Percentiles rank a stretch among this genome's conserved stretches.
phyloP scores from a whole-genome alignment of 1,140 invertebrate species.

The Hycleus phaleratus region DNA sequence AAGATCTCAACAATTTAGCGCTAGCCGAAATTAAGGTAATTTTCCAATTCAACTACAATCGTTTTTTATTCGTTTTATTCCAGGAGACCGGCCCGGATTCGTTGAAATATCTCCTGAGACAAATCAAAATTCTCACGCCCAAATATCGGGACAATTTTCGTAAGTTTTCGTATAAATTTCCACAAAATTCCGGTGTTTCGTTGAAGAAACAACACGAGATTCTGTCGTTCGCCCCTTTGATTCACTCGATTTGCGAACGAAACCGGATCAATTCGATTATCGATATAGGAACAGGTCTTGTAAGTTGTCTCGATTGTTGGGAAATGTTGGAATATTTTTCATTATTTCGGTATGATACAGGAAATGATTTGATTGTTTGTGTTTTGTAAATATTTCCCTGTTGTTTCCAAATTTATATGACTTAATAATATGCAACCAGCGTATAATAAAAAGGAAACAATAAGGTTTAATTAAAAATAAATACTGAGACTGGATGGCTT shows the following conservation, averaged over 20 bases:
- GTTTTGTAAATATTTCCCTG: no score
- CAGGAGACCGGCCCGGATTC: constrained; percentile 39
- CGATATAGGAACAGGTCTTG: constrained; percentile 75
- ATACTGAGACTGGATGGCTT: neutral
- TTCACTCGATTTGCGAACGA: constrained; percentile 48
- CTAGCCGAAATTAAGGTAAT: constrained; percentile 21
- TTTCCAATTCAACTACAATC: neutral
- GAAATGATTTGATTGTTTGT: no score
- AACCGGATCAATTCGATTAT: constrained; percentile 52
- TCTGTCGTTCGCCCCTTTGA: constrained; percentile 48
- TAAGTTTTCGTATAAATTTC: constrained; percentile 4
- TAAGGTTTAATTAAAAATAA: constrained; percentile 4
- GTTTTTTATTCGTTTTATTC: constrained; percentile 20
- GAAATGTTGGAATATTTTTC: no score
- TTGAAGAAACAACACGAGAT: constrained; percentile 67
- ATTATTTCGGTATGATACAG: no score
- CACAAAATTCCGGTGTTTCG: constrained; percentile 26
- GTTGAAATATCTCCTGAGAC: constrained; percentile 42
- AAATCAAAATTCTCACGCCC: constrained; percentile 26
- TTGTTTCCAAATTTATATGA: no score
- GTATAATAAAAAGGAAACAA: no score
- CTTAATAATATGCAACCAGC: no score
- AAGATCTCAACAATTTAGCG: constrained; percentile 43
- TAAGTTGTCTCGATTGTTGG: constrained; percentile 35
- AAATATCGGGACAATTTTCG: constrained; percentile 28